Percentiles rank a stretch among this genome's conserved stretches.
Conservation (phyloP, 2,888 invertebrate genomes). For the Cantharis lateralis region DNA sequence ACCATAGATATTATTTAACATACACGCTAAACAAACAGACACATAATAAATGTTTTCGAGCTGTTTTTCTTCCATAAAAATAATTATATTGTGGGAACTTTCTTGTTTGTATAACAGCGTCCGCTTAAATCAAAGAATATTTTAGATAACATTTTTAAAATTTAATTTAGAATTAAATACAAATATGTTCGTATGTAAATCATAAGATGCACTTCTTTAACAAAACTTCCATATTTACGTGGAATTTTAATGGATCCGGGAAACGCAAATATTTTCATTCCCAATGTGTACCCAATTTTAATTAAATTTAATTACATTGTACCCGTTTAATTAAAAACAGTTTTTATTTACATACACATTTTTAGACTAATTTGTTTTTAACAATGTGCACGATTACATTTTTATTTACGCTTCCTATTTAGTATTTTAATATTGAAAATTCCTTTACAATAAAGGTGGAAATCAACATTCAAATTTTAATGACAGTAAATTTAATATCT, state of each 20-base stretch:
- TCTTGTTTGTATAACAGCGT: conserved; percentile 27
- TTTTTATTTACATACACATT: not conserved
- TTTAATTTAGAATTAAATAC: conserved; percentile 3
- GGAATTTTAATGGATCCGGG: conserved; percentile 12
- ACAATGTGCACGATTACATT: not conserved
- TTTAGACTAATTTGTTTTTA: conserved; percentile 3
- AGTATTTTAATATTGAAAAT: not conserved
- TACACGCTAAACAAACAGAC: conserved; percentile 47
- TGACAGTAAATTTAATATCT: no score
- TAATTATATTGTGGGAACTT: conserved; percentile 35
- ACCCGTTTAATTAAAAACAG: conserved; percentile 5
- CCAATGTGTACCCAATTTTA: conserved; percentile 3
- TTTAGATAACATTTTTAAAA: conserved; percentile 17
- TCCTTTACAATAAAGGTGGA: not conserved
- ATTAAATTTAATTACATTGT: conserved; percentile 4
- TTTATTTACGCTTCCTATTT: not conserved
- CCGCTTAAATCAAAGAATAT: conserved; percentile 27
- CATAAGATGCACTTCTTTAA: conserved; percentile 15
- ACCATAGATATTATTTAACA: conserved; percentile 45
- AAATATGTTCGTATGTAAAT: not conserved
- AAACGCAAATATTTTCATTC: conserved; percentile 5
- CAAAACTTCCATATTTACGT: conserved; percentile 7
- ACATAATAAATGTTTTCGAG: conserved; percentile 44
- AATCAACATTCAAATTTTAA: not conserved
- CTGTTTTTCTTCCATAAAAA: conserved; percentile 51